Evolutionary conservation across 2,113 vertebrate species (phyloP).

Genomic region (Phylloscopus trochilus): DNA sequence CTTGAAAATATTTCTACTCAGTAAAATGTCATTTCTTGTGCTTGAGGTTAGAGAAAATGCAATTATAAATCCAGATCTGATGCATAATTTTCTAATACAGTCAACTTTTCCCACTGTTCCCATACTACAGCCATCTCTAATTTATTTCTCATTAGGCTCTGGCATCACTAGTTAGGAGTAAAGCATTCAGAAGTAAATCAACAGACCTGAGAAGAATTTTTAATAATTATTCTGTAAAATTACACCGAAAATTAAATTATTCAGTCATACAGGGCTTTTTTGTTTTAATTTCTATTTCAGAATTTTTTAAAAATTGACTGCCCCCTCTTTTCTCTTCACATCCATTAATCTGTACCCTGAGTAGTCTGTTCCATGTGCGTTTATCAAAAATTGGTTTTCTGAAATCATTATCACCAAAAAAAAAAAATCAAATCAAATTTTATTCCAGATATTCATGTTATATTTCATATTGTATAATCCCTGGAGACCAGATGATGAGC

Average conservation of each 20-base stretch:
- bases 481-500: background rate
- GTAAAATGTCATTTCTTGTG: slow-evolving; percentile 1
- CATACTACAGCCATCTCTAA: background rate
- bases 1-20: background rate
- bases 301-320: background rate
- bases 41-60: slow-evolving; percentile 30
- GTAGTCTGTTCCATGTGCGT: background rate
- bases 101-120: slow-evolving; percentile 5
- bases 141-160: slow-evolving; percentile 41
- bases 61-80: slow-evolving; percentile 25
- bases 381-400: background rate
- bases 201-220: slow-evolving; percentile 3
- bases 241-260: background rate
- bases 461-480: background rate
- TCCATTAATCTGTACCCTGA: background rate
- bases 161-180: background rate
- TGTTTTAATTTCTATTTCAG: background rate
- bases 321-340: background rate
- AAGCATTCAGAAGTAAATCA: slow-evolving; percentile 4
- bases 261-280: background rate
- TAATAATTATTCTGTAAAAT: background rate
- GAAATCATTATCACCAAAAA: background rate
- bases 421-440: slow-evolving; percentile 11
- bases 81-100: slow-evolving; percentile 37
- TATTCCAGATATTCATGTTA: background rate